Evolutionary conservation across 2,113 vertebrate genomes (phyloP), one percentile per base, ranked within the genome.

Genomic region (Notothenia rossii): DNA sequence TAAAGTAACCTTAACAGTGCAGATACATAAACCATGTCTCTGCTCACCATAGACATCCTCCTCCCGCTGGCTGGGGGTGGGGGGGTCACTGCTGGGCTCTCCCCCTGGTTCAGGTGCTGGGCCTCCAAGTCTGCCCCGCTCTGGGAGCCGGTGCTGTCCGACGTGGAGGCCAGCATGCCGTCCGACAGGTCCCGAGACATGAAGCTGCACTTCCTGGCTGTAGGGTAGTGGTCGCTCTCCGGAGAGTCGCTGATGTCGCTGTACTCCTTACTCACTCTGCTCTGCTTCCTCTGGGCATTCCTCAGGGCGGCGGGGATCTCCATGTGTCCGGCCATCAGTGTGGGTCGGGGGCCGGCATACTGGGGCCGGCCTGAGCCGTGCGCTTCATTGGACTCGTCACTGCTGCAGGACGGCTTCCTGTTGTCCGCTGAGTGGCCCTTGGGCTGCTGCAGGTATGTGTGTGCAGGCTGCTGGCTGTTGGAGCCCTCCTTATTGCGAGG

Each of bases 41-140:
- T 11, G 0, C 96, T 97, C 94, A 96, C 97, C 96, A 98, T 97
- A 46, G 97, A 98, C 92, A 96, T 94, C 89, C 96, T 96, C 66
- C 96, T 95, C 15, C 94, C 96, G 65, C 72, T 15, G 0, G 89
- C 58, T 29, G 95, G 93, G 12, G 95, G 95, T 0, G 95, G 95
- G 0, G 95, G 95, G n/a, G 94, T 93, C 69, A 89, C 54, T 3
- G 86, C 75, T 3, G 93, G 94, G 72, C 93, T 94, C 75, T 96
- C 96, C 58, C 90, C 83, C 46, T 82, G 63, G 64, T 79, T 81
- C n/a, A 92, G 86, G 45, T 88, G 83, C 25, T 92, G 91, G 64
- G 90, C 90, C 36, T 95, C 95, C 0, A 83, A 79, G 25, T 92
- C 94, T 0, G 93, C 92, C 13, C 90, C 95, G 9, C 91, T 93